Base-by-base conservation (phyloP, 2,888 invertebrate species). In the Phasia obesa region DNA sequence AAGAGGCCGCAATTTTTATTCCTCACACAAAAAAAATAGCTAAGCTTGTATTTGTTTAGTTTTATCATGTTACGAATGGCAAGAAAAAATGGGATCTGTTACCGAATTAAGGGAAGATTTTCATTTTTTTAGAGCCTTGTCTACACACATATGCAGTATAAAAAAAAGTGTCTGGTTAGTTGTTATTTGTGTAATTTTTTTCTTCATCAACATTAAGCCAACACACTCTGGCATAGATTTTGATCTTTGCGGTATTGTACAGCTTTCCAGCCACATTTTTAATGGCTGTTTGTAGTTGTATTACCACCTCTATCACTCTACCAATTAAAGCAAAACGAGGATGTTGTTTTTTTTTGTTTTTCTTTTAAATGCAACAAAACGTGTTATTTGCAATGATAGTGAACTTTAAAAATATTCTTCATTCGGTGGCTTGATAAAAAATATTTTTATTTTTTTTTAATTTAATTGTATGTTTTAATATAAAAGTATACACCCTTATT, bases 191-290 rank as follows among this genome's bases (percentile, higher is more conserved):
- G 60, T 62, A 5, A n/a, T 60, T 25, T 69, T 53, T 25, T 27
- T 51, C 51, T 42, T 57, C 57, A 6, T 19, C 19, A 49, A 42
- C 49, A 49, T 4, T 65, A 38, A 65, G 35, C 57, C 81, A 67
- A 25, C 60, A 69, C 57, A 69, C 67, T 77, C 47, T 49, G 51
- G 25, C 75, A 67, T 70, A 70, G 74, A 83, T 83, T 78, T 75
- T 74, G 82, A 83, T 83, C 82, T 78, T 74, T 78, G 82, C 57
- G 82, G 82, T 78, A 78, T 78, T 78, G 64, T 70, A 49, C 35
- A 51, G 78, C 74, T 70, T 78, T 81, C 44, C 62, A 77, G 57
- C 67, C 60, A 73, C 77, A 82, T 74, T 78, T 78, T 27, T 62
- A 35, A 62, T 57, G 49, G 53, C 5, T 35, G 47, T 23, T 74